Conservation (phyloP, 2,888 invertebrate genomes). For the Drosophila prostipennis region DNA sequence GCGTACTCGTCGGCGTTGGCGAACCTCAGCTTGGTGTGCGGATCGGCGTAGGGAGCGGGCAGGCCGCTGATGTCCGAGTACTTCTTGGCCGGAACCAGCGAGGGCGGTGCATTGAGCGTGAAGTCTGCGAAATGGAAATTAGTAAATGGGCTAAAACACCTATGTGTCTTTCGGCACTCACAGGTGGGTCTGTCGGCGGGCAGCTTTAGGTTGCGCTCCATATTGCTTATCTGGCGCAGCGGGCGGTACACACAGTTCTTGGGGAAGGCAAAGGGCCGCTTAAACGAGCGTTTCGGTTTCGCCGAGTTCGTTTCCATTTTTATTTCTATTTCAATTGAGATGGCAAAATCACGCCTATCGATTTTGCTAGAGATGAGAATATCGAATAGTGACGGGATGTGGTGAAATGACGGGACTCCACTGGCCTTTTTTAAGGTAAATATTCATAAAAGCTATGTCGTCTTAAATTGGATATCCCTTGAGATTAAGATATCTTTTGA, state of each 20-base stretch:
- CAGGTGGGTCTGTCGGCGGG: conserved; percentile 53
- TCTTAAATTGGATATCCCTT: too few relatives aligned
- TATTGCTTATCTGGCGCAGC: conserved; percentile 62
- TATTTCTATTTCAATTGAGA: conserved; percentile 8
- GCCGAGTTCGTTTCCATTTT: conserved; percentile 16
- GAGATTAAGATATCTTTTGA: too few relatives aligned
- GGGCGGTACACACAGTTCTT: conserved; percentile 64
- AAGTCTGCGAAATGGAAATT: conserved; percentile 87
- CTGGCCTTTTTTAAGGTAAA: background rate
- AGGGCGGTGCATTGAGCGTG: conserved; percentile 95
- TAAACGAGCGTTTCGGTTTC: conserved; percentile 52
- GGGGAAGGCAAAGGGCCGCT: conserved; percentile 53
- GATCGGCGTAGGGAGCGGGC: conserved; percentile 94
- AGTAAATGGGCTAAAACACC: background rate
- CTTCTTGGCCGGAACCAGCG: conserved; percentile 95
- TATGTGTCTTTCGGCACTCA: conserved; percentile 17
- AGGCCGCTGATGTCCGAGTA: conserved; percentile 97
- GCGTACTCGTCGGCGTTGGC: conserved; percentile 94
- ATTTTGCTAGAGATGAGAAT: background rate
- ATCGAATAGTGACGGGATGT: background rate
- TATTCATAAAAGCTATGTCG: too few relatives aligned
- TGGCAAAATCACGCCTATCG: background rate
- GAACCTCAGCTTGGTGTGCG: conserved; percentile 94
- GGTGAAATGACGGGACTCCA: background rate
- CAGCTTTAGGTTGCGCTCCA: conserved; percentile 58